Conservation (phyloP, 2,888 invertebrate genomes). For the Ennomos quercinarius region DNA sequence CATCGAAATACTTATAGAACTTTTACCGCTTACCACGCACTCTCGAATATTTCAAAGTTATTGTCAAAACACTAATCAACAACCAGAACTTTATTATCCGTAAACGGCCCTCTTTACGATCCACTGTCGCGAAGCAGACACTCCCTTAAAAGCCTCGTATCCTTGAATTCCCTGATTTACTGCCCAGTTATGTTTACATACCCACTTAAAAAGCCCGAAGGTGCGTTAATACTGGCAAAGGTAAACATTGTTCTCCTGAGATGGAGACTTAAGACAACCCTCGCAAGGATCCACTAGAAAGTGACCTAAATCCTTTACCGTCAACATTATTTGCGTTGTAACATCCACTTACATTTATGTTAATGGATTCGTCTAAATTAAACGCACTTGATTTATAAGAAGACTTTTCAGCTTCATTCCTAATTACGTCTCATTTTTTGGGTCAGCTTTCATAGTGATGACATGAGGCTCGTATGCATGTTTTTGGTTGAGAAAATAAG, state of each 20-base stretch:
- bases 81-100: background rate
- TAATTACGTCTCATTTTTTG: constrained; percentile 10
- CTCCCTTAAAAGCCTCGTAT: constrained; percentile 29
- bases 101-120: constrained; percentile 5
- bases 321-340: constrained; percentile 55
- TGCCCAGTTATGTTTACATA: constrained; percentile 39
- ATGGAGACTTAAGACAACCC: constrained; percentile 54
- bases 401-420: constrained; percentile 2
- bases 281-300: constrained; percentile 55
- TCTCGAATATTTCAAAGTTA: too few relatives aligned
- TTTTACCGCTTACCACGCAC: too few relatives aligned
- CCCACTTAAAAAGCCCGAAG: constrained; percentile 42
- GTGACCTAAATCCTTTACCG: constrained; percentile 61
- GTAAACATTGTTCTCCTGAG: constrained; percentile 53
- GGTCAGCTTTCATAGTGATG: background rate
- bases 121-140: constrained; percentile 10
- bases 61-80: too few relatives aligned
- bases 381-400: constrained; percentile 27
- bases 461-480: background rate
- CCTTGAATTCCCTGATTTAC: constrained; percentile 38
- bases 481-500: constrained; percentile 5
- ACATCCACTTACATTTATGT: constrained; percentile 34
- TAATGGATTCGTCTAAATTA: constrained; percentile 30
- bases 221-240: constrained; percentile 46
- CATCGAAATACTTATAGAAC: too few relatives aligned